Base-by-base conservation (phyloP, 37 sponge, comb jelly and placozoan species). In the Crambe crambe region DNA sequence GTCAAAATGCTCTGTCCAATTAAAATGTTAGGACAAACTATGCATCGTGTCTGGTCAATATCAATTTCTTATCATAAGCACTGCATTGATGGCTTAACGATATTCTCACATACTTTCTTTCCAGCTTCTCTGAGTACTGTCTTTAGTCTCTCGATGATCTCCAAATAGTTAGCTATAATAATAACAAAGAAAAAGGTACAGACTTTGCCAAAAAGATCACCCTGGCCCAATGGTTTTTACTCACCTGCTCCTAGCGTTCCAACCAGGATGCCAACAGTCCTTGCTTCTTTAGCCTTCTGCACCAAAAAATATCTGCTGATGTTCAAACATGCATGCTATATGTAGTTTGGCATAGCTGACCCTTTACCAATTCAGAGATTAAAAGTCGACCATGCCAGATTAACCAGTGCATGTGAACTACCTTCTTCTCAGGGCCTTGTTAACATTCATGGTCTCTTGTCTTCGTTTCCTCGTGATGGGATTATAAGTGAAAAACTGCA, bases 21-120 rank as follows among this genome's bases (percentile, higher is more conserved):
- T 35, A 4, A 70, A 70, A 40, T n/a, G 39, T 42, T n/a, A n/a
- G n/a, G n/a, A n/a, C n/a, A n/a, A n/a, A n/a, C n/a, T n/a, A n/a
- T n/a, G n/a, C n/a, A n/a, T 40, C n/a, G 23, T n/a, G 6, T 62
- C 15, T 26, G 6, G 8, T 27, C 64, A 23, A n/a, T 20, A 41
- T 40, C 66, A 34, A 31, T 8, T 31, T 31, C 30, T 31, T 31
- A 65, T 31, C 2, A 5, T 58, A 18, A 58, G 18, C 59, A 58
- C 25, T 26, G 4, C 2, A 18, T 12, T 2, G 3, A 40, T 21
- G 23, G 2, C 31, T 37, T 58, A n/a, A n/a, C n/a, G n/a, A n/a
- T n/a, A n/a, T n/a, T n/a, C n/a, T n/a, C n/a, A n/a, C n/a, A n/a
- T 12, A 66, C 96, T 87, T 92, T 94, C 87, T 98, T 98, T 27